A percentile compares a stretch with the other conserved stretches of the same genome.
Conservation (phyloP, 2,113 vertebrate genomes). For the Hemibagrus wyckioides region DNA sequence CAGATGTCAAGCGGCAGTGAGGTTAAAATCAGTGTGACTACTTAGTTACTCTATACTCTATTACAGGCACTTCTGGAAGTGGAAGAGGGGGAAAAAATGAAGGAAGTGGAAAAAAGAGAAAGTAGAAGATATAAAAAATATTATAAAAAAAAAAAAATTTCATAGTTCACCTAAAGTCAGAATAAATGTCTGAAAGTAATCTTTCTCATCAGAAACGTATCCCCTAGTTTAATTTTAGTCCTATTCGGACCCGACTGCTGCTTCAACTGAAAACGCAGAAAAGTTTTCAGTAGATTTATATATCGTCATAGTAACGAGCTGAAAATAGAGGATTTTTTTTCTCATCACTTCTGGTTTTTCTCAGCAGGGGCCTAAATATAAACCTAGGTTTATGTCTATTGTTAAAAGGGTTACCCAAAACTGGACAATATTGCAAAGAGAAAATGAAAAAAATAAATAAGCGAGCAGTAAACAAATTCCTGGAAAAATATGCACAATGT, state of each 20-base stretch:
- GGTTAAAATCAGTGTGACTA: neutral
- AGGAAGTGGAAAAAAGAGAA: neutral
- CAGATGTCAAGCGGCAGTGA: neutral
- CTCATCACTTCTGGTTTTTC: too few relatives aligned
- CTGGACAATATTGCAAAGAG: too few relatives aligned
- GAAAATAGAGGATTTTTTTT: too few relatives aligned
- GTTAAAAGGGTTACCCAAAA: neutral
- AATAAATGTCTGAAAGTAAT: neutral
- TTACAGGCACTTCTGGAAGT: neutral
- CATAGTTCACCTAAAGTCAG: neutral
- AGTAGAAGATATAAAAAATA: too few relatives aligned
- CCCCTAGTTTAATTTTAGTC: too few relatives aligned
- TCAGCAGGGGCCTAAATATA: neutral
- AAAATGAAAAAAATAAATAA: neutral
- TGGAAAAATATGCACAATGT: neutral
- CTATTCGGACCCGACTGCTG: too few relatives aligned
- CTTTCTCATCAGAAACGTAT: too few relatives aligned
- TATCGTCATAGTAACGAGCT: too few relatives aligned
- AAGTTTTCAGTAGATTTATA: too few relatives aligned
- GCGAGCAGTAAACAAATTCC: neutral
- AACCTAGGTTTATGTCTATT: neutral
- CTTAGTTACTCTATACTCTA: neutral
- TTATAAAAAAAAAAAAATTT: too few relatives aligned
- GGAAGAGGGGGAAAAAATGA: neutral
- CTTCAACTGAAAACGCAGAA: too few relatives aligned